phyloP scores from a whole-genome alignment of 2,113 vertebrate genomes.

The Echinops telfairi region DNA sequence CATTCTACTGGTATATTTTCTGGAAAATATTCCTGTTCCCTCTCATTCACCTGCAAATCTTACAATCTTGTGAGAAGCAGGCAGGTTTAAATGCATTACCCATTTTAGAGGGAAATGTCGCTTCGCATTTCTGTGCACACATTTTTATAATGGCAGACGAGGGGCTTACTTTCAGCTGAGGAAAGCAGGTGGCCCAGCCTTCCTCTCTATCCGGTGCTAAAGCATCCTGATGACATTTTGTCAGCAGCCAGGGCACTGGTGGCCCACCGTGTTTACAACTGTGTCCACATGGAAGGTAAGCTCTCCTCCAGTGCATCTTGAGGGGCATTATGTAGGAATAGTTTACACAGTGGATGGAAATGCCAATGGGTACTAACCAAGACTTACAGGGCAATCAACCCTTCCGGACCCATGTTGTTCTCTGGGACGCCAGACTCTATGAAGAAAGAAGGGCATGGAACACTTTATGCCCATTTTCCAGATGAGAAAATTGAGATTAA shows the following conservation, averaged over 20 bases:
- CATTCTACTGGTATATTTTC: neutral
- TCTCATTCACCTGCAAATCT: constrained; percentile 33
- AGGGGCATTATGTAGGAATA: neutral
- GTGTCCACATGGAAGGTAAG: neutral
- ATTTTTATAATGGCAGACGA: neutral
- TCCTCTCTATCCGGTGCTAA: neutral
- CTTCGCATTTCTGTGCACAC: neutral
- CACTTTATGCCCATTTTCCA: constrained; percentile 38
- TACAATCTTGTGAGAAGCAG: neutral
- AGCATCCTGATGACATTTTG: neutral
- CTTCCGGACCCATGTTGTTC: neutral
- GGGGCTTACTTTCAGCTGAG: neutral
- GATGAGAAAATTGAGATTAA: constrained; percentile 23
- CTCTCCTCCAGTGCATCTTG: neutral
- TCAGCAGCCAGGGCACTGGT: rapidly evolving
- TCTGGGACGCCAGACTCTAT: neutral
- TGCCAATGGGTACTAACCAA: too few relatives aligned
- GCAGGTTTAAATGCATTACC: constrained; percentile 60
- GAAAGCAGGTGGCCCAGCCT: neutral
- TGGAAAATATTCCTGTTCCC: neutral
- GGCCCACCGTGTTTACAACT: neutral
- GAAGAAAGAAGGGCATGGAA: neutral
- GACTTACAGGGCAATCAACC: neutral
- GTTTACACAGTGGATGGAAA: neutral
- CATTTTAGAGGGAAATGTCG: constrained; percentile 43